These are phyloP conservation scores for Zaprionus obscuricornis DNA, from an alignment of 2,888 invertebrate species.

Conservation along the genomic window DNA sequence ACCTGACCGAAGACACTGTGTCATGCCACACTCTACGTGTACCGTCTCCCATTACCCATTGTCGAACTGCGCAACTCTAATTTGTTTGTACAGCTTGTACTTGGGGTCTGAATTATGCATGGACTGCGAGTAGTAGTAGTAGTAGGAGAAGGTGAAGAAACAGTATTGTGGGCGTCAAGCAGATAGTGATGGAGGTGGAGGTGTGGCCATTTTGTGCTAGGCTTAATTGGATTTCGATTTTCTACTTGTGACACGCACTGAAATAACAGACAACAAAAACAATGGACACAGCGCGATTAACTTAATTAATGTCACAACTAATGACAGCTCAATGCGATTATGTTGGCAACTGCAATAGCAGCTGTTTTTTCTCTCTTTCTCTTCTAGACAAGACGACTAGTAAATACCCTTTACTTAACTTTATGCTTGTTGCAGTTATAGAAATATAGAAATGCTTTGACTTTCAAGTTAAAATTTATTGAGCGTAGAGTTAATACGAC, in stretches of 20 bases:
- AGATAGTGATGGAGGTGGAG: no score
- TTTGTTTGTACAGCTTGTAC: slow-evolving; percentile 53
- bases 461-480: no score
- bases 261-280: slow-evolving; percentile 13
- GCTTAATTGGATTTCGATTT: slow-evolving; percentile 76
- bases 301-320: slow-evolving; percentile 80
- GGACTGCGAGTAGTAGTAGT: neutral
- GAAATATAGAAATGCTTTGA: neutral
- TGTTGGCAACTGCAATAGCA: slow-evolving; percentile 60
- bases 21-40: slow-evolving; percentile 20
- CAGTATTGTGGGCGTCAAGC: no score
- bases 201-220: slow-evolving; percentile 16
- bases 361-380: no score
- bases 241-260: slow-evolving; percentile 59
- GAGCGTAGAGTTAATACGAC: no score
- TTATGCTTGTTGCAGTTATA: no score
- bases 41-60: slow-evolving; percentile 5
- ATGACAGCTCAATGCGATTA: slow-evolving; percentile 78
- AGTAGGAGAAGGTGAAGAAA: no score
- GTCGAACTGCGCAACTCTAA: slow-evolving; percentile 34
- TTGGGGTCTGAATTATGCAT: slow-evolving; percentile 49
- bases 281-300: slow-evolving; percentile 59
- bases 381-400: no score
- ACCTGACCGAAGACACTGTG: slow-evolving; percentile 12
- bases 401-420: no score